Evolutionary conservation across 1,140 invertebrate species (phyloP).

Genomic region (Homarus americanus): DNA sequence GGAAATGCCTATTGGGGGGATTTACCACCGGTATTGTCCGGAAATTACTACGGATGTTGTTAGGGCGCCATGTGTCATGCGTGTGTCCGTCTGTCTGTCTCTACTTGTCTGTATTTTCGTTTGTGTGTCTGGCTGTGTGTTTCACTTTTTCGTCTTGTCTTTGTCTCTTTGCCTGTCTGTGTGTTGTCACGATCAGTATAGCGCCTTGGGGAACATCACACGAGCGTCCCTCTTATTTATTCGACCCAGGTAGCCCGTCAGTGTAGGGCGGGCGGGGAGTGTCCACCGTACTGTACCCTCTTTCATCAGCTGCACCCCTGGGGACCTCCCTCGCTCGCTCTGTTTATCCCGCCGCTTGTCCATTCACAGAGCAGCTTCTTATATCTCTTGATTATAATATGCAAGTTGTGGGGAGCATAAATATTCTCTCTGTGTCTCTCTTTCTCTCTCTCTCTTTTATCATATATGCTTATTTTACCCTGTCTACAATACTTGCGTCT

Average conservation of each 20-base stretch:
- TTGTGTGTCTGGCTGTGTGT: background rate
- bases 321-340: background rate
- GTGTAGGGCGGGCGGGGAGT: background rate
- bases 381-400: background rate
- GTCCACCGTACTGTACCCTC: background rate
- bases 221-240: background rate
- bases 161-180: too few relatives aligned
- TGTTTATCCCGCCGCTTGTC: background rate
- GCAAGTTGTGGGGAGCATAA: background rate
- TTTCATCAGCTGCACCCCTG: too few relatives aligned
- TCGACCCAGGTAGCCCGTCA: background rate
- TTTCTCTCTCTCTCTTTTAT: background rate
- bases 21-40: background rate
- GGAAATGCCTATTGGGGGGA: background rate
- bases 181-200: background rate
- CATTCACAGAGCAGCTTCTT: background rate
- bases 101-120: background rate
- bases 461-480: background rate
- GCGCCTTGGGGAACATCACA: background rate
- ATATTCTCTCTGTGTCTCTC: background rate
- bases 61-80: background rate
- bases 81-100: background rate
- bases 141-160: too few relatives aligned
- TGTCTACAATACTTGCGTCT: background rate
- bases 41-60: slow-evolving; percentile 4